A percentile compares a stretch with the other conserved stretches of the same genome.
Conservation (phyloP, 2,797 vertebrate species). For the Hirundo rustica region DNA sequence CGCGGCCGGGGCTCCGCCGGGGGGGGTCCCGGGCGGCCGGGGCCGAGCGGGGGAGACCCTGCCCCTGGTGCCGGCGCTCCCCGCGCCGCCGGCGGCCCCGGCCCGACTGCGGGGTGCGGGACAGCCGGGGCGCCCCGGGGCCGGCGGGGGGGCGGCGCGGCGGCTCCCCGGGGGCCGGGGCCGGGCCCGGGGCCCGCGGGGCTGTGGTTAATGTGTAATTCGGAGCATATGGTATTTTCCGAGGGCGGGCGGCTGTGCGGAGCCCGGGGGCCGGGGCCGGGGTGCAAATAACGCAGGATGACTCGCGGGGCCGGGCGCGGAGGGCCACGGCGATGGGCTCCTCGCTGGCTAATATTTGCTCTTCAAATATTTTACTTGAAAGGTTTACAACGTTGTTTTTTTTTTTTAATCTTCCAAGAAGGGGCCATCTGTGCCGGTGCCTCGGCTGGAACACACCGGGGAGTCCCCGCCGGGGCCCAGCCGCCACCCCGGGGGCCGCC, state of each 20-base stretch:
- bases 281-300: slow-evolving; percentile 93
- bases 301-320: slow-evolving; percentile 74
- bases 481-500: slow-evolving; percentile 60
- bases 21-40: background rate
- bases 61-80: background rate
- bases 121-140: background rate
- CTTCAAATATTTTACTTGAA: slow-evolving; percentile 95
- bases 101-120: background rate
- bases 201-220: slow-evolving; percentile 97
- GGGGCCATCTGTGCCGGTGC: slow-evolving; percentile 87
- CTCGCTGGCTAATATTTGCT: slow-evolving; percentile 94
- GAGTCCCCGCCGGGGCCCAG: slow-evolving; percentile 71
- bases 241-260: slow-evolving; percentile 80
- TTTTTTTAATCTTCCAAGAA: slow-evolving; percentile 77
- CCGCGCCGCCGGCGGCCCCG: background rate
- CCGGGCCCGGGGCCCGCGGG: background rate
- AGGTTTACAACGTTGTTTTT: slow-evolving; percentile 85
- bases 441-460: slow-evolving; percentile 51
- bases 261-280: slow-evolving; percentile 84
- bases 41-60: background rate
- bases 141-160: background rate
- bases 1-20: background rate
- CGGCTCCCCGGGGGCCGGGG: background rate
- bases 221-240: slow-evolving; percentile 92
- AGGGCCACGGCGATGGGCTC: slow-evolving; percentile 11